Evolutionary conservation across 2,113 vertebrate species (phyloP), one percentile per base, ranked within the genome.

Genomic region (Motacilla tschutschensis): DNA sequence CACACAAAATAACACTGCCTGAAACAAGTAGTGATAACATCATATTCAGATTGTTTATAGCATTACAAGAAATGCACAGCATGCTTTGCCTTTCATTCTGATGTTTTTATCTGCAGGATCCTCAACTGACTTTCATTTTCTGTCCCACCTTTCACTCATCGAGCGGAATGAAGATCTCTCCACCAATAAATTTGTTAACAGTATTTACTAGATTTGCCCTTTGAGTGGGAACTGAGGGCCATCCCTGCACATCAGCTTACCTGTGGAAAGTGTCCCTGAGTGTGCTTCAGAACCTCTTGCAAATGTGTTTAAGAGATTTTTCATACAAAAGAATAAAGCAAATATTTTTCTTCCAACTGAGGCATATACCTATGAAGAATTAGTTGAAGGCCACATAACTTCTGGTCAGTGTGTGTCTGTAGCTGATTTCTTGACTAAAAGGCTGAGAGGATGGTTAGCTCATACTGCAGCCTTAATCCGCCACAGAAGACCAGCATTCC

Each of bases 11-110:
- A 86, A 59, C 71, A 24, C 22, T 43, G 86, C 57, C 54, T 79
- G 60, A 90, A 94, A 86, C 41, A 79, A 88, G 67, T 36, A 57
- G 75, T 38, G 92, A 74, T 90, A 82, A 66, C 64, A 77, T 84
- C 67, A 77, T 38, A 46, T 60, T 90, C 64, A 55, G 47, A 81
- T 38, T 88, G 67, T 85, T 94, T 74, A 71, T 15, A 66, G 48
- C 3, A 1, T 63, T 79, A 87, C 67, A 74, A 86, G 84, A 93
- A 91, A 91, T 6, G 41, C 81, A 84, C 81, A 82, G 88, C 72
- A 48, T 46, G 60, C 57, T 74, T 33, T 93, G 90, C 67, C 71
- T 84, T 84, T 66, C 48, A 51, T 76, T 74, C 88, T 73, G 25
- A 66, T 17, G 9, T 41, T 73, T 82, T 59, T 44, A 83, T 82